Evolutionary conservation across 2,888 invertebrate species (phyloP).

Genomic region (Carterocephalus palaemon): DNA sequence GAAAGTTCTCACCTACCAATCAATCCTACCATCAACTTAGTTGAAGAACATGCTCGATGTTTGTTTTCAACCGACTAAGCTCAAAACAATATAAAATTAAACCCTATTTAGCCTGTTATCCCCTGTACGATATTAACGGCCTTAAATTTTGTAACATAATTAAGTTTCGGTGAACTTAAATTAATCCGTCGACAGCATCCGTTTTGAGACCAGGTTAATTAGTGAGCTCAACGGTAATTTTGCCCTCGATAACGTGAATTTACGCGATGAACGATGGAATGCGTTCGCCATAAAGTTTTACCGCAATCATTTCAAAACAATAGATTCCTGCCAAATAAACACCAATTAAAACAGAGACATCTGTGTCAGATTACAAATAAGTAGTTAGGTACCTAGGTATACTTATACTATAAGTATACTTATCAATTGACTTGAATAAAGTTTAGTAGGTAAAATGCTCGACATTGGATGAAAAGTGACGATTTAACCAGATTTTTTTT

Average conservation of each 20-base stretch:
- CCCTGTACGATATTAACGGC: constrained; percentile 15
- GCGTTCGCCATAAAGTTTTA: constrained; percentile 4
- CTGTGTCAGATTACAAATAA: no score
- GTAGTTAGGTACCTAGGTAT: no score
- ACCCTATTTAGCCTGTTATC: constrained; percentile 5
- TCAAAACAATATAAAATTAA: no score
- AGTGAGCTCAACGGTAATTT: constrained; percentile 41
- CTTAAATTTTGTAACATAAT: constrained; percentile 35
- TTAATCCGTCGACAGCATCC: constrained; percentile 49
- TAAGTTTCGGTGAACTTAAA: constrained; percentile 50
- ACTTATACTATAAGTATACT: no score
- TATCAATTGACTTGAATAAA: no score
- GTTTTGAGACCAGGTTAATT: constrained; percentile 47
- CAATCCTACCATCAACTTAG: no score
- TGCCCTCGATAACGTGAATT: constrained; percentile 32
- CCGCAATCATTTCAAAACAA: constrained; percentile 12
- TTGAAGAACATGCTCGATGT: no score
- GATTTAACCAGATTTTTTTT: constrained; percentile 10
- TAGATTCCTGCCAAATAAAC: background rate
- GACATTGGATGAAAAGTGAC: no score
- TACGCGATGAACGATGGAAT: constrained; percentile 12
- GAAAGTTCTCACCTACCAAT: no score
- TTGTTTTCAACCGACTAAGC: no score
- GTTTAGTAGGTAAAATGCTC: no score
- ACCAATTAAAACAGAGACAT: background rate